These are phyloP conservation scores for Silurus aristotelis DNA, from an alignment of 2,797 vertebrate species.

Conservation along the genomic window DNA sequence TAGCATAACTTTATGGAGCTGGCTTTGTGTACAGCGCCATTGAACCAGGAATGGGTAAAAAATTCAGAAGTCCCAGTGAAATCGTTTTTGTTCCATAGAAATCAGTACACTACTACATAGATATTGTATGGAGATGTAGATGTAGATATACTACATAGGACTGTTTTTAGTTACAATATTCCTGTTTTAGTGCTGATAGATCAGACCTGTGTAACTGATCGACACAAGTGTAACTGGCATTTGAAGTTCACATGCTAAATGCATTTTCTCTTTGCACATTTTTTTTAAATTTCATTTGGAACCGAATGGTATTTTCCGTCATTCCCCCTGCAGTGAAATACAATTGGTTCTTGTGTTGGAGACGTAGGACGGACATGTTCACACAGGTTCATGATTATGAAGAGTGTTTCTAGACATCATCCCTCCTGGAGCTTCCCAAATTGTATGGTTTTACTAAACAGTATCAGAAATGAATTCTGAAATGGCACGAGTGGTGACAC, in stretches of 20 bases:
- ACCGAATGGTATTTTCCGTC: background rate
- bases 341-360: slow-evolving; percentile 2
- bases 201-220: background rate
- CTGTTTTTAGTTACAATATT: background rate
- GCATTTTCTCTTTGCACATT: background rate
- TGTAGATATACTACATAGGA: background rate
- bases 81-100: background rate
- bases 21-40: too few relatives aligned
- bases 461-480: background rate
- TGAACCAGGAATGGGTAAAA: too few relatives aligned
- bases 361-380: background rate
- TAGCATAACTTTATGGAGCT: too few relatives aligned
- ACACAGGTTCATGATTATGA: background rate
- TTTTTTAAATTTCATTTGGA: background rate
- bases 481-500: slow-evolving; percentile 5
- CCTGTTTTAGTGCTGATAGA: background rate
- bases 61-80: background rate
- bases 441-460: slow-evolving; percentile 32
- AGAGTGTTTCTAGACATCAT: slow-evolving; percentile 16
- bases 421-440: slow-evolving; percentile 40
- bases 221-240: background rate
- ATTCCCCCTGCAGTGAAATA: slow-evolving; percentile 15
- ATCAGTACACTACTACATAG: too few relatives aligned
- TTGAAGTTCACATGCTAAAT: background rate
- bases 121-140: too few relatives aligned